These are phyloP conservation scores for Streblospio benedicti DNA, from an alignment of 1,140 invertebrate species.

Conservation along the genomic window DNA sequence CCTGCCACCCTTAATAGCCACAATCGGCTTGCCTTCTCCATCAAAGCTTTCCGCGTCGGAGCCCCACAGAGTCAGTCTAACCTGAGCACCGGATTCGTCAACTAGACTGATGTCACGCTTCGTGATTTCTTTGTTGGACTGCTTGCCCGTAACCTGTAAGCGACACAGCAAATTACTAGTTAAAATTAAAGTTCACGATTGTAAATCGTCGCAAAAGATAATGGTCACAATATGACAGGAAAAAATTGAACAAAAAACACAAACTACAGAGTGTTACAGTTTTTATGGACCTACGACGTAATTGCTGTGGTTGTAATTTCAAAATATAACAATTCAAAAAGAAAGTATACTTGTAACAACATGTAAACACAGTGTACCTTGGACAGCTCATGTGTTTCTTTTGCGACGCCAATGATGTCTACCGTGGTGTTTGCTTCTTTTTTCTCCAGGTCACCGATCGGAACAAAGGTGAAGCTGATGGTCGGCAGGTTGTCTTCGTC, in stretches of 20 bases:
- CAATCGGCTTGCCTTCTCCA: slow-evolving; percentile 62
- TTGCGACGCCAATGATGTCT: slow-evolving; percentile 67
- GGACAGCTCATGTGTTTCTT: slow-evolving; percentile 61
- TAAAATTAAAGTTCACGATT: too few relatives aligned
- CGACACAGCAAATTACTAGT: too few relatives aligned
- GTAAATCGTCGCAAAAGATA: too few relatives aligned
- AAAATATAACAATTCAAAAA: too few relatives aligned
- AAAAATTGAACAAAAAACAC: too few relatives aligned
- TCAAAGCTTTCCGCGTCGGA: slow-evolving; percentile 72
- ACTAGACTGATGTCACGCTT: slow-evolving; percentile 83
- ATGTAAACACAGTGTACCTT: too few relatives aligned
- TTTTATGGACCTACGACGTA: too few relatives aligned
- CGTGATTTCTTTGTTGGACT: slow-evolving; percentile 70
- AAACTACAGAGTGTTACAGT: too few relatives aligned
- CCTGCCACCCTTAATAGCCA: slow-evolving; percentile 71
- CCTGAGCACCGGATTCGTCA: slow-evolving; percentile 70
- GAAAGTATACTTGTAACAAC: too few relatives aligned
- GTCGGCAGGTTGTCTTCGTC: slow-evolving; percentile 63
- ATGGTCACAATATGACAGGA: too few relatives aligned
- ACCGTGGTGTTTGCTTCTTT: slow-evolving; percentile 60
- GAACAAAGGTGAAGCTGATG: slow-evolving; percentile 72
- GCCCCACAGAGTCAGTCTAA: slow-evolving; percentile 56
- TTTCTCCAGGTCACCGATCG: slow-evolving; percentile 65
- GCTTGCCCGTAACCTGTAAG: slow-evolving; percentile 54
- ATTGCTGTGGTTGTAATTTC: too few relatives aligned